Evolutionary conservation across 1,140 invertebrate genomes (phyloP), one percentile per base, ranked within the genome.

Genomic region (Drosophila nigrodunni): DNA sequence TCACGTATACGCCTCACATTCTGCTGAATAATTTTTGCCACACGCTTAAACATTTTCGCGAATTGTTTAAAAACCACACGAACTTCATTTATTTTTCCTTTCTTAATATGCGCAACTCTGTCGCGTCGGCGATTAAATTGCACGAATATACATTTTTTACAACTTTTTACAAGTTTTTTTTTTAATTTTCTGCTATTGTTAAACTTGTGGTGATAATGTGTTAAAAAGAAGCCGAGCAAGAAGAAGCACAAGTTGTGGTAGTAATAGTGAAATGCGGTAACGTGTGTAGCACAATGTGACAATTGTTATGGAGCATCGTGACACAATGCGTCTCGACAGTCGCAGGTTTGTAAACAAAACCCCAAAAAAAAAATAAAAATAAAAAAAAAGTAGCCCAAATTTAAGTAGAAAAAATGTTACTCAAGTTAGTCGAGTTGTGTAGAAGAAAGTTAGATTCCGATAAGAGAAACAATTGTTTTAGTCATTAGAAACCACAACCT

Each of bases 221-320:
- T 71, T 64, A 21, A 35, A 46, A 39, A 54, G 21, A 30, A 30
- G 25, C 6, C 25, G 25, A 30, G 5, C n/a, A 52, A 34, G 41
- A 43, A 13, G 62, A 49, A 44, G 49, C 7, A 59, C 8, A n/a
- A 43, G 61, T 15, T 10, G 41, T 21, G 25, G 55, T 50, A 75
- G 59, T 61, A 78, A 78, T 67, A 69, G 79, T 35, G 83, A 88
- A 76, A 87, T 87, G 82, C 68, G 76, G 83, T 87, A 87, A 87
- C 82, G 69, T 62, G 66, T 62, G 66, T 62, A 75, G 79, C 76
- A 82, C 68, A 88, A 88, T 87, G 83, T 79, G 82, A 87, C 82
- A 87, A 87, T 87, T 87, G 77, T 79, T 75, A 72, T 78, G 62
- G 57, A 62, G 57, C 50, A 57, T 77, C 65, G 82, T 86, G 78